Percentiles rank a stretch among this genome's conserved stretches.
Conservation (phyloP, 30 jellyfish, hydroid and myxozoan species). For the Nemopilema nomurai region DNA sequence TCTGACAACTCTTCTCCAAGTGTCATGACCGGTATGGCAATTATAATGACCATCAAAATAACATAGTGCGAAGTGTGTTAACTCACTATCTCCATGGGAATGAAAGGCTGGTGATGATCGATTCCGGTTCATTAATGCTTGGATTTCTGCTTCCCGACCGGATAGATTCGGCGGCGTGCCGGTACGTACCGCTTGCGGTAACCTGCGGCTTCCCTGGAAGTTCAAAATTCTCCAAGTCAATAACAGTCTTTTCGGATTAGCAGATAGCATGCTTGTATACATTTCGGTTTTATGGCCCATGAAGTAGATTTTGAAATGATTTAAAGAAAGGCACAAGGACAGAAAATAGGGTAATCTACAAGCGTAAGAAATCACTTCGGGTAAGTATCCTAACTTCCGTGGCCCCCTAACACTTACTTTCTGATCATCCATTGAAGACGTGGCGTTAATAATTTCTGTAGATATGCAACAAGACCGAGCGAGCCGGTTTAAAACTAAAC, state of each 20-base stretch:
- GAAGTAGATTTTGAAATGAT: not conserved
- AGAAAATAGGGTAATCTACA: not conserved
- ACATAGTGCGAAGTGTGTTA: not conserved
- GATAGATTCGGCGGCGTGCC: constrained; percentile 70
- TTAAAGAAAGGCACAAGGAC: not conserved
- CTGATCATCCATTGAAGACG: too few species aligned
- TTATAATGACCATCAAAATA: too few species aligned
- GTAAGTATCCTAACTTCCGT: too few species aligned
- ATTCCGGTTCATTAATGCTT: constrained; percentile 83
- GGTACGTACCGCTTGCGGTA: constrained; percentile 82
- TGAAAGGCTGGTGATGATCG: constrained; percentile 74
- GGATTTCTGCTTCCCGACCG: constrained; percentile 98
- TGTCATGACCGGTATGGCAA: too few species aligned
- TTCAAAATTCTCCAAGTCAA: not conserved
- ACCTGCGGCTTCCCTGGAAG: constrained; percentile 68
- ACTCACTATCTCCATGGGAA: constrained; percentile 62
- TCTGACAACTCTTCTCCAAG: too few species aligned
- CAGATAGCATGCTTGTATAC: too few species aligned
- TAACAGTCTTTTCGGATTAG: not conserved
- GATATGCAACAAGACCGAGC: not conserved
- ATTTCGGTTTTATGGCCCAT: too few species aligned
- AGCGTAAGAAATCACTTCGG: too few species aligned
- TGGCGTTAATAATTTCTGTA: not conserved
- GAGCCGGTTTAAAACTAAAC: not conserved
- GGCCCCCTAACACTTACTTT: too few species aligned